phyloP scores from a whole-genome alignment of 2,888 invertebrate species.

The Euproctis similis region DNA sequence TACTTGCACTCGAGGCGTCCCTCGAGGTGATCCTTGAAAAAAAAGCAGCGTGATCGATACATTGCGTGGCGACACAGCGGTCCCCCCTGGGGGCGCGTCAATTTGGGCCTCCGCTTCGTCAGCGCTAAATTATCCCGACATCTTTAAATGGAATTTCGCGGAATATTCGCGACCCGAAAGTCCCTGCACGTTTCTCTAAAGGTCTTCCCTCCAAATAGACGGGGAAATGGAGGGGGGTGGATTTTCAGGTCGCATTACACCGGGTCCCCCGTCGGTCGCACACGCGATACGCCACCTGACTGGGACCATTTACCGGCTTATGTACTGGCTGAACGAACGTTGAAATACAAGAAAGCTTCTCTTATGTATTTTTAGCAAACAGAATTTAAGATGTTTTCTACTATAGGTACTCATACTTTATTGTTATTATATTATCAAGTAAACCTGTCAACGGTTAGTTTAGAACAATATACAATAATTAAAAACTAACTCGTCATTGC shows the following conservation, averaged over 20 bases:
- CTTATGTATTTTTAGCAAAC: no score
- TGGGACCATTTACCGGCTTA: constrained; percentile 31
- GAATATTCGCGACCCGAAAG: constrained; percentile 51
- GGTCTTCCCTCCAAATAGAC: constrained; percentile 32
- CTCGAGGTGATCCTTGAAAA: constrained; percentile 41
- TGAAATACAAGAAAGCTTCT: constrained; percentile 13
- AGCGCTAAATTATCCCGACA: constrained; percentile 73
- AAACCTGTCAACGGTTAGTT: no score
- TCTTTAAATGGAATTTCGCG: constrained; percentile 75
- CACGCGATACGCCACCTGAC: constrained; percentile 56
- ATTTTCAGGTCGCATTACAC: constrained; percentile 38
- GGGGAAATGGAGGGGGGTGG: constrained; percentile 25
- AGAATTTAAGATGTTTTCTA: no score
- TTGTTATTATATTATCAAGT: no score
- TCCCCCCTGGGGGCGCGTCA: constrained; percentile 65
- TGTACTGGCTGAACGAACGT: constrained; percentile 23
- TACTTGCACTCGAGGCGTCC: constrained; percentile 47
- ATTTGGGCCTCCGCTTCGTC: constrained; percentile 68
- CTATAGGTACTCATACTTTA: no score
- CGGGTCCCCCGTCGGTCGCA: constrained; percentile 43
- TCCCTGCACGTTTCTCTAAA: constrained; percentile 44
- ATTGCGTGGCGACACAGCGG: constrained; percentile 45
- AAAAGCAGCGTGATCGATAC: constrained; percentile 61
- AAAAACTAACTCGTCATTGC: no score
- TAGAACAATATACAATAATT: no score